Evolutionary conservation across 1,140 invertebrate genomes (phyloP), one percentile per base, ranked within the genome.

Genomic region (Drosophila bocki): DNA sequence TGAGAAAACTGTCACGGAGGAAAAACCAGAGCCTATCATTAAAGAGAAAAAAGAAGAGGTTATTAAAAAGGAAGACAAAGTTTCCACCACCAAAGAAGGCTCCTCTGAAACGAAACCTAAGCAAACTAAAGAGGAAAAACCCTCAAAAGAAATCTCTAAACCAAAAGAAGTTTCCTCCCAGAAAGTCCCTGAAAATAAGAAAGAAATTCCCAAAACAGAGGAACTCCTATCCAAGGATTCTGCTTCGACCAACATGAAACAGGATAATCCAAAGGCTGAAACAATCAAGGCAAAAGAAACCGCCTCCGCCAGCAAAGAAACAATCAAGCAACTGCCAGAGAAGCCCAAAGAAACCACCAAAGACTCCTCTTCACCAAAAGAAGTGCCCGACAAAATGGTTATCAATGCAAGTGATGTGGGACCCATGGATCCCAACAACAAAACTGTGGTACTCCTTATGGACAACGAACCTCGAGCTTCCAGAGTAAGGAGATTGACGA

Each of bases 401-500:
- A 62, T 62, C 3, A 79, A 79, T 48, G 59, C 74, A n/a, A 58
- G 6, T 8, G 68, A 85, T 19, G 8, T 87, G n/a, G 82, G 72
- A 7, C 37, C 76, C 0, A 58, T 80, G 4, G 76, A 92, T 63
- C 4, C 80, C 1, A 90, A 91, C 26, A 90, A 92, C 19, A 92
- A 92, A 51, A 91, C 91, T 1, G 77, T 92, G 7, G 91, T 92
- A 0, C 77, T 92, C 0, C 58, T 92, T 7, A 86, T 92, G 77
- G 91, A 92, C 44, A 92, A 91, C 17, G 91, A 92, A 19, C 91
- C 91, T 0, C 70, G 79, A 17, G 87, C 91, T 0, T 84, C 91
- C 3, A 86, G 91, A 3, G 84, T 92, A 1, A 78, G 91, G 3
- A 76, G 91, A 7, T 48, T 92, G 37, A 92, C 91, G 19, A 74